A percentile compares a stretch with the other conserved stretches of the same genome.
Evolutionary conservation across 2,888 invertebrate species (phyloP).

Genomic region (Trachelus iudaicus): DNA sequence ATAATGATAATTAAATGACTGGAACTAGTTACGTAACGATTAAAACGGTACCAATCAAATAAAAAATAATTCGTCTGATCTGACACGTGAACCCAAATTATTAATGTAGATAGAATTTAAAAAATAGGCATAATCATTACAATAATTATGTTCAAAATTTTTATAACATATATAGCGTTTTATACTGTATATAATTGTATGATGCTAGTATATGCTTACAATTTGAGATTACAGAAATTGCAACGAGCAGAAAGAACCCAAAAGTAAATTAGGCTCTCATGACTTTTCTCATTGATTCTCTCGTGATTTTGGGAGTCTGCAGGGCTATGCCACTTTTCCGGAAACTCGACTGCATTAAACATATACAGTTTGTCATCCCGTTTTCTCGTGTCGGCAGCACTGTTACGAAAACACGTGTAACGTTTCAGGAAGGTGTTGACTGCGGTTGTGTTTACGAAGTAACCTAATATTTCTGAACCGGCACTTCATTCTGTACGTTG

Average conservation of each 20-base stretch:
- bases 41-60: neutral
- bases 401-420: constrained; percentile 47
- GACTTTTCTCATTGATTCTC: neutral
- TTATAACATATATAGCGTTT: neutral
- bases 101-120: neutral
- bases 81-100: neutral
- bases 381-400: neutral
- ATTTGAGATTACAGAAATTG: neutral
- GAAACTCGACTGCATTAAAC: neutral
- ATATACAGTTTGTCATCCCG: neutral
- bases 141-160: neutral
- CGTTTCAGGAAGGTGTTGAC: constrained; percentile 62
- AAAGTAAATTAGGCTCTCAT: neutral
- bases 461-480: constrained; percentile 60
- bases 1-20: neutral
- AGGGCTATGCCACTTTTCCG: neutral
- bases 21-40: neutral
- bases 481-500: constrained; percentile 41
- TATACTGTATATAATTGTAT: no score
- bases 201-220: neutral
- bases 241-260: neutral
- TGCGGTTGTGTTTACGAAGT: constrained; percentile 59
- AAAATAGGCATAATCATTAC: no score
- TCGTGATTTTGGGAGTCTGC: neutral
- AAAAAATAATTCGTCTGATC: neutral